Conservation (phyloP, 2,797 vertebrate species). For the Scolopax rusticola region DNA sequence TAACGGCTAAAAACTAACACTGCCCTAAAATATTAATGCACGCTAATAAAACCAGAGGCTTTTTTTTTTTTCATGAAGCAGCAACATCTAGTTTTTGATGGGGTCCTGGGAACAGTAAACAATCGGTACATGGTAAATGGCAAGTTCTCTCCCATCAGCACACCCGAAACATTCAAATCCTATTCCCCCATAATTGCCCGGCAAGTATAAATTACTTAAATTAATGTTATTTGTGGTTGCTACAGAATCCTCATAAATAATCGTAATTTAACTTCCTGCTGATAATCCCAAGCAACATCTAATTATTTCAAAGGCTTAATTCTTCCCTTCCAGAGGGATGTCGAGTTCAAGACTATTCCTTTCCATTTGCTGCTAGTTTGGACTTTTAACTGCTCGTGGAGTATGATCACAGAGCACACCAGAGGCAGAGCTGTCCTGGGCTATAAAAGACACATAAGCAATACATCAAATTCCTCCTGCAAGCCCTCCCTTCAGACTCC, state of each 20-base stretch:
- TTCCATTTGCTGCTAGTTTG: neutral
- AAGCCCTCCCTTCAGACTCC: neutral
- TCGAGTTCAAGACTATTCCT: constrained; percentile 7
- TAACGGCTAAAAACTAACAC: neutral
- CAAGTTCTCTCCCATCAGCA: neutral
- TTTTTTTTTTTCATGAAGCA: neutral
- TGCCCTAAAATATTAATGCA: constrained; percentile 47
- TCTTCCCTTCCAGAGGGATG: constrained; percentile 13
- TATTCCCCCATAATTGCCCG: neutral
- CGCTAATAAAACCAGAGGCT: neutral
- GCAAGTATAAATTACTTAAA: constrained; percentile 57
- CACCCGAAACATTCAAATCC: neutral
- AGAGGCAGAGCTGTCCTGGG: neutral
- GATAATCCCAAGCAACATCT: constrained; percentile 50
- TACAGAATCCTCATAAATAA: constrained; percentile 56
- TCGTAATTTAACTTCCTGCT: constrained; percentile 53
- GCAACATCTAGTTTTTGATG: constrained; percentile 22
- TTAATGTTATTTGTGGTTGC: constrained; percentile 38
- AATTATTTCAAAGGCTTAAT: constrained; percentile 5
- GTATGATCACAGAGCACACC: too few species aligned
- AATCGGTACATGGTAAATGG: neutral
- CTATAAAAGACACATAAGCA: neutral
- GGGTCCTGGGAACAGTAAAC: constrained; percentile 50
- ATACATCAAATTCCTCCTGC: neutral
- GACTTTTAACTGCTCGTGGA: neutral